Conservation (phyloP, 2,888 invertebrate genomes). For the Anarsia innoxiella region DNA sequence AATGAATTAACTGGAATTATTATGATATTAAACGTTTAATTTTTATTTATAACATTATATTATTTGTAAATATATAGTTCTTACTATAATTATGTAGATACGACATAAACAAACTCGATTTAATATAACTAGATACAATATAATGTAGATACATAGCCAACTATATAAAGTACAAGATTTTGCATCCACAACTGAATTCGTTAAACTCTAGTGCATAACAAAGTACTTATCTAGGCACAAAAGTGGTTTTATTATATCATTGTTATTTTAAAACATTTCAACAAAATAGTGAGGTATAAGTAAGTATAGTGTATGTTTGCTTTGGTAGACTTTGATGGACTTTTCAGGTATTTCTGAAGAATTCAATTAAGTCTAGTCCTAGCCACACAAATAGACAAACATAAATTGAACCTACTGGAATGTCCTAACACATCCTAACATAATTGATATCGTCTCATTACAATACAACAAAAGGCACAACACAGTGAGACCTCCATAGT, state of each 20-base stretch:
- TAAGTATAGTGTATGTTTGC: conserved; percentile 14
- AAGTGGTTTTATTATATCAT: conserved; percentile 54
- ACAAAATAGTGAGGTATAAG: conserved; percentile 53
- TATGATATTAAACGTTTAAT: conserved; percentile 72
- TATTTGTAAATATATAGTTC: conserved; percentile 75
- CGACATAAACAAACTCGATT: conserved; percentile 67
- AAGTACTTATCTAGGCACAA: conserved; percentile 62
- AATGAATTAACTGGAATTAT: too few relatives aligned
- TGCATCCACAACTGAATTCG: conserved; percentile 54
- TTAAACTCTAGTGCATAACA: conserved; percentile 61
- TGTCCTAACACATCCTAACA: conserved; percentile 56
- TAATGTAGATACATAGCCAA: conserved; percentile 53
- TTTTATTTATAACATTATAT: conserved; percentile 75
- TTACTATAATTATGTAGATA: conserved; percentile 63
- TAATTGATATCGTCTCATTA: conserved; percentile 38
- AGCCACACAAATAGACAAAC: conserved; percentile 28
- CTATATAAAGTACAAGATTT: conserved; percentile 46
- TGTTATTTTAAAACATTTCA: conserved; percentile 50
- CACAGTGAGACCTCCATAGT: conserved; percentile 52
- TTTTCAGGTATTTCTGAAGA: too few relatives aligned
- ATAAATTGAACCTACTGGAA: conserved; percentile 58
- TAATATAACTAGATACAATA: conserved; percentile 51
- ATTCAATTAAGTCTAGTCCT: not conserved
- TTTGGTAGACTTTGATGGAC: conserved; percentile 1
- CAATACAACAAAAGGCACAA: conserved; percentile 69